Evolutionary conservation across 2,113 vertebrate species (phyloP).

Genomic region (Ochotona curzoniae): DNA sequence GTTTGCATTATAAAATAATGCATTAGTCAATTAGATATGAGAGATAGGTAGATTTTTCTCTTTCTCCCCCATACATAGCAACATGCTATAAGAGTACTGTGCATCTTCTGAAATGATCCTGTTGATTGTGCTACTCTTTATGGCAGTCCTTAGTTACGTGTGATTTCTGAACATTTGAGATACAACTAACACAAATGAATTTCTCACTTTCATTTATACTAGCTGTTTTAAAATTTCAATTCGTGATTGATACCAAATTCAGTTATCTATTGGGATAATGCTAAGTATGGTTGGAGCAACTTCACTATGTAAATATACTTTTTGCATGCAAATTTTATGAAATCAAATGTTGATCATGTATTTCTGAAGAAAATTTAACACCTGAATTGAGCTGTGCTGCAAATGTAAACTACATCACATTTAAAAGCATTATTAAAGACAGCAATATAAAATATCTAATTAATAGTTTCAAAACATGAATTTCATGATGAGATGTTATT

Average conservation of each 20-base stretch:
- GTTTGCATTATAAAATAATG: constrained; percentile 29
- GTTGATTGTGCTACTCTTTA: background rate
- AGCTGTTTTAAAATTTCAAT: constrained; percentile 49
- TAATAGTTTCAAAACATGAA: constrained; percentile 59
- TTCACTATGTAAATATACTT: constrained; percentile 38
- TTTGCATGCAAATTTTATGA: constrained; percentile 61
- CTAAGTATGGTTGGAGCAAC: constrained; percentile 37
- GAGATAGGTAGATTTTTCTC: background rate
- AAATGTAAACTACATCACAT: background rate
- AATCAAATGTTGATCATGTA: constrained; percentile 43
- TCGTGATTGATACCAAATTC: constrained; percentile 7
- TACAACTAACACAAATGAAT: background rate
- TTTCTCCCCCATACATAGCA: background rate
- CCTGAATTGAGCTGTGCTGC: background rate
- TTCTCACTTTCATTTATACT: constrained; percentile 27
- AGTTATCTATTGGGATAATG: background rate
- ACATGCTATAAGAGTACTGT: background rate
- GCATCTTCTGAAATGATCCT: background rate
- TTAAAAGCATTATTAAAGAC: constrained; percentile 43
- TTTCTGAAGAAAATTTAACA: constrained; percentile 28
- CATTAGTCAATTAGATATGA: background rate
- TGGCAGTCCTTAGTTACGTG: background rate
- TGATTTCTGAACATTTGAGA: background rate
- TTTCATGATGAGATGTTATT: constrained; percentile 16
- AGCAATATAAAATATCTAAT: constrained; percentile 29